Base-by-base conservation (phyloP, 2,113 vertebrate species). In the Redunca redunca region DNA sequence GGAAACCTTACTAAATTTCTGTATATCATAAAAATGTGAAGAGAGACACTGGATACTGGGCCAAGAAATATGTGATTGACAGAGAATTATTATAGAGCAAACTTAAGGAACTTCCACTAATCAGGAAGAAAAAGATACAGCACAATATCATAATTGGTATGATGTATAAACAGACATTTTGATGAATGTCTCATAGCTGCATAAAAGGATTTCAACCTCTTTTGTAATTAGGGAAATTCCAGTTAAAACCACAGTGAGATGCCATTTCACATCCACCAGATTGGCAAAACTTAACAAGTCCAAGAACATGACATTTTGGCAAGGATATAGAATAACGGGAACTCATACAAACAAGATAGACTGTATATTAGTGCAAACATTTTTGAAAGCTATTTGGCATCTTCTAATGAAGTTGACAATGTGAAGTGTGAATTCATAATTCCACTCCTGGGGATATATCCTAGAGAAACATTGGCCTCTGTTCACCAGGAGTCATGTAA, bases 191-290 rank as follows among this genome's bases (percentile, higher is more conserved):
- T 81, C 53, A 60, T 93, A 71, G n/a, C 50, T 89, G 15, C 89
- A 23, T 50, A 19, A 95, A 62, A 84, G 17, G 21, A 94, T 90
- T 97, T 93, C n/a, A 74, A 90, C 23, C 2, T 86, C 85, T 96
- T 96, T 97, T 96, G 95, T 96, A 98, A 97, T 90, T 50, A 98
- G 90, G 97, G 80, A 96, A 98, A 97, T 97, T 98, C 96, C 97
- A 97, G 19, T 94, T 84, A 83, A 97, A 96, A 94, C 94, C 94
- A 94, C 95, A 96, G 84, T 87, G 84, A 96, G 40, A 96, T 93
- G 84, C 62, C 92, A 97, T 83, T 95, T 81, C 57, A 96, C 94
- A 90, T 80, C 92, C 95, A 97, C 95, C 43, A 92, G 52, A 36
- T 60, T 88, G 90, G 96, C 97, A 96, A 90, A 97, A 88, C 64